Evolutionary conservation across 2,888 invertebrate species (phyloP).

Genomic region (Cacoxenus indagator): DNA sequence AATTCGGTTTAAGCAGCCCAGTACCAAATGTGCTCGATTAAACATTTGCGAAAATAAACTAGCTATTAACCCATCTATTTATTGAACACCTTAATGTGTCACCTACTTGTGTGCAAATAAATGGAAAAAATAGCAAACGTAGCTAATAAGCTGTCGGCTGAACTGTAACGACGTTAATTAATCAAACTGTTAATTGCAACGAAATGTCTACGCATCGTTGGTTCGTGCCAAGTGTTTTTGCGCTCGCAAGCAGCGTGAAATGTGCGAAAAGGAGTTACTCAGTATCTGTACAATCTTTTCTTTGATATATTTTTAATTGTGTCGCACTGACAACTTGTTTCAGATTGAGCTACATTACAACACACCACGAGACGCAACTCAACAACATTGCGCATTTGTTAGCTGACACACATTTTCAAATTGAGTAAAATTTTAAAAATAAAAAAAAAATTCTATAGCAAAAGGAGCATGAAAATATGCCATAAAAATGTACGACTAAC

Average conservation of each 20-base stretch:
- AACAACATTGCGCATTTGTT: slow-evolving; percentile 15
- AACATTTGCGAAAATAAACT: not conserved
- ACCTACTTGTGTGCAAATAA: not conserved
- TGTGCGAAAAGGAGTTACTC: not conserved
- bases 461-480: not conserved
- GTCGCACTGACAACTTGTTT: slow-evolving; percentile 47
- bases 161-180: slow-evolving; percentile 3
- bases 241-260: not conserved
- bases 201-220: slow-evolving; percentile 10
- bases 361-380: slow-evolving; percentile 25
- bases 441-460: slow-evolving; percentile 6
- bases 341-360: slow-evolving; percentile 41
- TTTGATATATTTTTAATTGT: slow-evolving; percentile 12
- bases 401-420: slow-evolving; percentile 45
- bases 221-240: not conserved
- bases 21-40: not conserved
- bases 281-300: not conserved
- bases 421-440: too few species aligned
- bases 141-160: not conserved
- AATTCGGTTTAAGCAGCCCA: not conserved
- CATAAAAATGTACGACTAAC: not conserved
- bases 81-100: slow-evolving; percentile 4
- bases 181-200: slow-evolving; percentile 10
- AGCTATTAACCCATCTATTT: slow-evolving; percentile 5
- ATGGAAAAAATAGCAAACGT: not conserved